These are phyloP conservation scores for Phoebastria nigripes DNA, from an alignment of 2,797 vertebrate genomes.

Conservation along the genomic window DNA sequence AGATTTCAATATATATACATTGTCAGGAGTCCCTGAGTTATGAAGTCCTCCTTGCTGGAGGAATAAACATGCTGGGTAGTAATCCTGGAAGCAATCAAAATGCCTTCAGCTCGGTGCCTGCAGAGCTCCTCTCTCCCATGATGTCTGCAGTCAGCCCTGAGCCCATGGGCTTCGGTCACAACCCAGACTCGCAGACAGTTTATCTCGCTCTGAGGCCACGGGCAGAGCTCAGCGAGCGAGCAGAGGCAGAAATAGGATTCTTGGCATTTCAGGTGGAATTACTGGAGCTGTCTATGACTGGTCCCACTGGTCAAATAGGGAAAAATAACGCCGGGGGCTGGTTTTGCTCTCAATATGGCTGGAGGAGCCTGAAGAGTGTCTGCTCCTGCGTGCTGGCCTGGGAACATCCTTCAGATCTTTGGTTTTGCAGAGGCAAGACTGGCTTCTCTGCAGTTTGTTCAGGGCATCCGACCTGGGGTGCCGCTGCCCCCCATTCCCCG, in stretches of 20 bases:
- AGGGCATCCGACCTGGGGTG: not conserved
- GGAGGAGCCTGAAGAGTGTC: not conserved
- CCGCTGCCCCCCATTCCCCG: not conserved
- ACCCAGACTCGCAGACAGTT: not conserved
- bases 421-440: not conserved
- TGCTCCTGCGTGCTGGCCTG: not conserved
- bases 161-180: not conserved
- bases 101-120: slow-evolving; percentile 7
- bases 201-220: not conserved
- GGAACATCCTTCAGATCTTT: not conserved
- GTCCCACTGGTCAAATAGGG: not conserved
- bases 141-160: not conserved
- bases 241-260: slow-evolving; percentile 6
- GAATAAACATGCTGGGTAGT: slow-evolving; percentile 64
- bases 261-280: slow-evolving; percentile 19
- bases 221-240: not conserved
- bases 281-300: not conserved
- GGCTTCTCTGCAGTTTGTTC: not conserved
- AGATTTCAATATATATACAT: slow-evolving; percentile 64
- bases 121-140: not conserved
- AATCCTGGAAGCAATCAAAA: slow-evolving; percentile 68
- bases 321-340: not conserved
- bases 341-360: not conserved
- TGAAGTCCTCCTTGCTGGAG: slow-evolving; percentile 48
- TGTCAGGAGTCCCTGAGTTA: slow-evolving; percentile 69